Percentiles rank a stretch among this genome's conserved stretches.
phyloP scores from a whole-genome alignment of 2,888 invertebrate genomes.

The Drosophila rellima region DNA sequence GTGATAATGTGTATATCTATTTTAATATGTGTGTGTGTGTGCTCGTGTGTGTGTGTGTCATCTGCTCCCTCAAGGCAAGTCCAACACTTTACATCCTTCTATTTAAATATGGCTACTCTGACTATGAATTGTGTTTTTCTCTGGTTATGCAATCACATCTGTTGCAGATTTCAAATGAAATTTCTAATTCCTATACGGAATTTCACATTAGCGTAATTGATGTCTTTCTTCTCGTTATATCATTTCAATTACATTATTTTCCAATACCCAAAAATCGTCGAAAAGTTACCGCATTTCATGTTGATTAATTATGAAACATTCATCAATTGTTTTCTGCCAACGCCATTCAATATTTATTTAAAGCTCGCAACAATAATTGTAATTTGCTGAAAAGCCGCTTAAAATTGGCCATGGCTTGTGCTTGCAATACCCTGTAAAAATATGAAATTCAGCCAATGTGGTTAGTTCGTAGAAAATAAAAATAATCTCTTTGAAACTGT shows the following conservation, averaged over 20 bases:
- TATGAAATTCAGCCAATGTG: neutral
- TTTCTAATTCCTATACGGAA: constrained; percentile 12
- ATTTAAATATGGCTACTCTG: constrained; percentile 31
- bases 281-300: constrained; percentile 3
- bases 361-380: constrained; percentile 29
- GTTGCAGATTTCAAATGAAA: constrained; percentile 1
- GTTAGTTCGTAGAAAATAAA: no score
- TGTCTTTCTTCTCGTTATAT: constrained; percentile 21
- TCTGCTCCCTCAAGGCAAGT: constrained; percentile 23
- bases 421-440: neutral
- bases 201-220: constrained; percentile 48
- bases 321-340: constrained; percentile 20
- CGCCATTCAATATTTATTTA: constrained; percentile 35
- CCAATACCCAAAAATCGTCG: constrained; percentile 6
- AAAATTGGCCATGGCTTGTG: neutral
- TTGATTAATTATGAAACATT: constrained; percentile 36
- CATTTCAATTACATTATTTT: constrained; percentile 38
- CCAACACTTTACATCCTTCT: constrained; percentile 18
- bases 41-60: constrained; percentile 8
- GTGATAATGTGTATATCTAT: constrained; percentile 11
- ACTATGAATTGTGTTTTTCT: constrained; percentile 16
- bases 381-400: constrained; percentile 19
- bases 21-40: constrained; percentile 6
- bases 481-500: no score
- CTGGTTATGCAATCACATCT: constrained; percentile 13